Evolutionary conservation across 2,888 invertebrate genomes (phyloP), one percentile per base, ranked within the genome.

Genomic region (Deroplatys truncata): DNA sequence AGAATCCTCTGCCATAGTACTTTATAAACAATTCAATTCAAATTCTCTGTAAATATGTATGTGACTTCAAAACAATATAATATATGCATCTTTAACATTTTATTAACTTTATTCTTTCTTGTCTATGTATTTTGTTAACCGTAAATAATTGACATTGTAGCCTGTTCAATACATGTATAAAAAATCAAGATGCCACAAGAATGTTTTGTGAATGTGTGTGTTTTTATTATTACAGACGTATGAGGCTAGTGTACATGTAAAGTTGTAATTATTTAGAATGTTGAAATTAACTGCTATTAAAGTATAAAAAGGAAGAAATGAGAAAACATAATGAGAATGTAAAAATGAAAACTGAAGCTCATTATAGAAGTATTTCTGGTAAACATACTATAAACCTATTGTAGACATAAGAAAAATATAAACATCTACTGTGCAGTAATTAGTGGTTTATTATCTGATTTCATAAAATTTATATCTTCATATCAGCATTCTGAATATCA

Each of bases 191-290:
- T 56, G 49, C 56, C 56, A 72, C 20, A 16, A 72, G 85, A 85
- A 85, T 85, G 85, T 28, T 85, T 49, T 49, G 49, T 85, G 85
- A 85, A 85, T 49, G 85, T 85, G 85, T 85, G 85, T 85, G 31
- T 85, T 84, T 85, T 85, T 85, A 85, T 85, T 85, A 85, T 85
- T 49, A 85, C 43, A 85, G 28, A 85, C 20, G 85, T 85, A 85
- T 85, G 85, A 85, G 49, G 49, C 43, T 85, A 85, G 85, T 49
- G 85, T 85, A 85, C 85, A 49, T 85, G 85, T 85, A 85, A 49
- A 85, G n/a, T 85, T 28, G 43, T 49, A 85, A 49, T 85, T 49
- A 49, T 85, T 85, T 85, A 49, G 85, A 85, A 49, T 85, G n/a
- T 85, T 85, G 49, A 49, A 29, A 28, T 49, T 49, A 49, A 43